Evolutionary conservation across 2,797 vertebrate species (phyloP).

Genomic region (Arvicola amphibius): DNA sequence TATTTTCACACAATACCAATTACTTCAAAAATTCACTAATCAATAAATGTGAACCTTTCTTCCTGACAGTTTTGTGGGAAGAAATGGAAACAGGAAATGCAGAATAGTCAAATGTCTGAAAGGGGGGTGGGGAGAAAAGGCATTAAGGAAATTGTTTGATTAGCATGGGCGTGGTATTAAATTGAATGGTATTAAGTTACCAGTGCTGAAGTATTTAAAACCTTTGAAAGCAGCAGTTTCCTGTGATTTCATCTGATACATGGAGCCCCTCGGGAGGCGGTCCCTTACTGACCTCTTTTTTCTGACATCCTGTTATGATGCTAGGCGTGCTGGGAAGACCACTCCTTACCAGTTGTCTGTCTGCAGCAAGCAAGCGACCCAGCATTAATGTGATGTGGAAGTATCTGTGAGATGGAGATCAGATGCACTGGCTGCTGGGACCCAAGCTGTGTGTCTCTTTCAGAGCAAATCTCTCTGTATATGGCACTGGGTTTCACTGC

Average conservation of each 20-base stretch:
- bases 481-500: neutral
- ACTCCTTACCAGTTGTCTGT: neutral
- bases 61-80: slow-evolving; percentile 21
- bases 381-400: neutral
- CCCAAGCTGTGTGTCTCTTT: neutral
- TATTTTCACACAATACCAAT: slow-evolving; percentile 57
- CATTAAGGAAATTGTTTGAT: slow-evolving; percentile 29
- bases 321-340: neutral
- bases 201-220: slow-evolving; percentile 11
- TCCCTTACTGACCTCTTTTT: neutral
- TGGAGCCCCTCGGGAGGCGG: neutral
- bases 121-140: neutral
- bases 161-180: neutral
- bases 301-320: neutral
- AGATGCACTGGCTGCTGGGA: neutral
- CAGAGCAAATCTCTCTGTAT: neutral
- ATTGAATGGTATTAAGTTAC: neutral
- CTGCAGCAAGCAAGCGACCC: neutral
- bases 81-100: slow-evolving; percentile 40
- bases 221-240: neutral
- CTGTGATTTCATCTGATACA: neutral
- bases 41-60: slow-evolving; percentile 40
- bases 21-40: slow-evolving; percentile 63
- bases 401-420: neutral
- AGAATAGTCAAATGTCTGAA: slow-evolving; percentile 14